These are phyloP conservation scores for Megalopta genalis DNA, from an alignment of 1,140 invertebrate genomes.

Conservation along the genomic window DNA sequence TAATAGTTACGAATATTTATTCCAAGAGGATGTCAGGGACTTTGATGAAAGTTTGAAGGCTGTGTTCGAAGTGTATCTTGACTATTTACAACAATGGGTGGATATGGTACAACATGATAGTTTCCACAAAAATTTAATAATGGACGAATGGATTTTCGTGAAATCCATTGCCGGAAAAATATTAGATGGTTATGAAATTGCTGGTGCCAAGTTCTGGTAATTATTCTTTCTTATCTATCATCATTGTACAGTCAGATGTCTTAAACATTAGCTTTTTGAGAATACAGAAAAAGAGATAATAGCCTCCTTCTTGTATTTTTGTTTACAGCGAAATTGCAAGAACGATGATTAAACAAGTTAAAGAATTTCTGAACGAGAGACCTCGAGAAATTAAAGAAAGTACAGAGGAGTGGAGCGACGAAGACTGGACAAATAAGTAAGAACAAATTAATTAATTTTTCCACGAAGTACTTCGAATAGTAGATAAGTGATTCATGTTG, in stretches of 20 bases:
- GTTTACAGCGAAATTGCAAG: constrained; percentile 69
- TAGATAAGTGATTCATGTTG: constrained; percentile 19
- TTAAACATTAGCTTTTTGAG: too few species aligned
- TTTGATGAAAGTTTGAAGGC: constrained; percentile 90
- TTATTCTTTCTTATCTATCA: too few species aligned
- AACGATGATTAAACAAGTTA: constrained; percentile 72
- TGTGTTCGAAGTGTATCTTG: constrained; percentile 87
- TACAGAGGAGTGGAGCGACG: constrained; percentile 57
- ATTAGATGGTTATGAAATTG: constrained; percentile 84
- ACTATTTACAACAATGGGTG: constrained; percentile 88
- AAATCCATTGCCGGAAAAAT: constrained; percentile 86
- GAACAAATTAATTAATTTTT: constrained; percentile 24
- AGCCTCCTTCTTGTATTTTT: too few species aligned
- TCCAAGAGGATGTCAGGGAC: constrained; percentile 83
- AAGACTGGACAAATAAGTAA: constrained; percentile 61
- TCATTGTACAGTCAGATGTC: not conserved
- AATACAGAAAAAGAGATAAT: too few species aligned
- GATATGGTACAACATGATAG: constrained; percentile 84
- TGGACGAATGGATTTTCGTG: constrained; percentile 90
- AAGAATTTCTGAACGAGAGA: constrained; percentile 71
- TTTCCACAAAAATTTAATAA: constrained; percentile 88
- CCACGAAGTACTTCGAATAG: not conserved
- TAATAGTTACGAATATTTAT: constrained; percentile 75
- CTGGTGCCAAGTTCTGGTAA: constrained; percentile 85
- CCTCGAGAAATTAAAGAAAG: constrained; percentile 69